phyloP scores from a whole-genome alignment of 1,140 invertebrate genomes.

The Neomicropteryx cornuta region DNA sequence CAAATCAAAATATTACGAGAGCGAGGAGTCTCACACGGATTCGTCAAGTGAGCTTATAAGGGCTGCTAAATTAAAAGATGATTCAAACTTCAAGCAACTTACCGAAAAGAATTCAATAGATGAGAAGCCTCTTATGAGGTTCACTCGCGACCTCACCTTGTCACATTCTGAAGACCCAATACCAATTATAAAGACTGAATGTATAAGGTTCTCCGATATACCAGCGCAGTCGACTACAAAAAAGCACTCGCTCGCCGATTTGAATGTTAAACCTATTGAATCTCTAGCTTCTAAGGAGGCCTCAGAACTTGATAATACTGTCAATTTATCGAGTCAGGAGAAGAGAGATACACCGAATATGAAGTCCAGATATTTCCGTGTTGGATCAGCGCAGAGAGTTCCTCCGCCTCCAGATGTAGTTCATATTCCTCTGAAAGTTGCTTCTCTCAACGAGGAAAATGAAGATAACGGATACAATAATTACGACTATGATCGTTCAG shows the following conservation, averaged over 20 bases:
- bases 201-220: no score
- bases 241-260: no score
- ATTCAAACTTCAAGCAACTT: no score
- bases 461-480: not conserved
- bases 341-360: conserved; percentile 1
- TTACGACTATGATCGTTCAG: not conserved
- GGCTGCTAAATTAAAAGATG: no score
- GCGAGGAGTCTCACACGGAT: not conserved
- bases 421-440: conserved; percentile 12
- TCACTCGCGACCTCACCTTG: conserved; percentile 11
- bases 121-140: conserved; percentile 9
- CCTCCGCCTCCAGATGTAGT: conserved; percentile 12
- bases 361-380: conserved; percentile 9
- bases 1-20: conserved; percentile 12
- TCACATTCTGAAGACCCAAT: conserved; percentile 11
- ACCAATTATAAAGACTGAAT: no score
- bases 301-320: no score
- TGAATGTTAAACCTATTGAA: no score
- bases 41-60: no score
- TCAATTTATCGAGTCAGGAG: conserved; percentile 5
- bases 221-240: no score
- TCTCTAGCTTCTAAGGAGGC: no score
- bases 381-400: conserved; percentile 10
- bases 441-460: not conserved
- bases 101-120: conserved; percentile 3